These are phyloP conservation scores for Cosmia trapezina DNA, from an alignment of 2,888 invertebrate species.

Conservation along the genomic window DNA sequence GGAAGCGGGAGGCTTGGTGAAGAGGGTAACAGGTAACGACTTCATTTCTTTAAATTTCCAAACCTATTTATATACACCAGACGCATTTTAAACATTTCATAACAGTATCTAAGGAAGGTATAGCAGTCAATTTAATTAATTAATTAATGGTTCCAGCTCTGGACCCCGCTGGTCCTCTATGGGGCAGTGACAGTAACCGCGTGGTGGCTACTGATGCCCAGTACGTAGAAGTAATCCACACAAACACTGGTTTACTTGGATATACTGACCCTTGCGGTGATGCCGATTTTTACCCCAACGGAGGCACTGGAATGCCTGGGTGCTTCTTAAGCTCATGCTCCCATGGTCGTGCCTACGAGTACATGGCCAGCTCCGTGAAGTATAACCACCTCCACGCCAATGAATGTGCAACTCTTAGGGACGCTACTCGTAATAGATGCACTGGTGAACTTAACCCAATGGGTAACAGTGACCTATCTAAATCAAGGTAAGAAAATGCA, in stretches of 20 bases:
- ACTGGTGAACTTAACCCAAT: slow-evolving; percentile 69
- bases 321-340: slow-evolving; percentile 78
- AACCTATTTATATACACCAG: not conserved
- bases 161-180: slow-evolving; percentile 84
- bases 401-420: slow-evolving; percentile 70
- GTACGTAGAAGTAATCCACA: slow-evolving; percentile 86
- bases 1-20: slow-evolving; percentile 71
- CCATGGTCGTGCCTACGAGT: slow-evolving; percentile 76
- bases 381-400: slow-evolving; percentile 75
- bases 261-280: slow-evolving; percentile 75
- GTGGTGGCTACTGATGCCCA: slow-evolving; percentile 73
- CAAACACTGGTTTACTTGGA: slow-evolving; percentile 76
- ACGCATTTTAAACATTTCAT: not conserved
- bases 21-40: slow-evolving; percentile 79
- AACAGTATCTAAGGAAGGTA: not conserved
- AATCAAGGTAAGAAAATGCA: slow-evolving; percentile 69
- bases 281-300: slow-evolving; percentile 83
- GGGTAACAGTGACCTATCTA: slow-evolving; percentile 77
- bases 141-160: slow-evolving; percentile 70
- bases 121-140: not conserved
- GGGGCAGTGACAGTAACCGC: slow-evolving; percentile 71
- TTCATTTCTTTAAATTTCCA: not conserved
- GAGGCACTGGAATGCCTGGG: slow-evolving; percentile 80
- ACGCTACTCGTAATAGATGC: slow-evolving; percentile 73
- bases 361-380: slow-evolving; percentile 78